These are phyloP conservation scores for Myrmophylax atrothorax DNA, from an alignment of 2,113 vertebrate genomes.

Conservation along the genomic window DNA sequence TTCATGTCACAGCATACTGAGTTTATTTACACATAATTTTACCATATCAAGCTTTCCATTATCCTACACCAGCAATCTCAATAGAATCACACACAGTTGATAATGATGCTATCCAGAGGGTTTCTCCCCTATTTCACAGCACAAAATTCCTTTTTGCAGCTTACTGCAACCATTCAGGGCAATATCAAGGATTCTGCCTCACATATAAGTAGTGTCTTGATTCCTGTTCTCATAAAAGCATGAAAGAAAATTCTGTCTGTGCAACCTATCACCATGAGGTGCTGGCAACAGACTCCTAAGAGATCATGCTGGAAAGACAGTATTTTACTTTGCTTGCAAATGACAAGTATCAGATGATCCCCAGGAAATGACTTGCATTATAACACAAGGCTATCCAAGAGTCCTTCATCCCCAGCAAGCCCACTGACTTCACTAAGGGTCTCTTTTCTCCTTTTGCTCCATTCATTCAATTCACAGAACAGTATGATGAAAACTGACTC, in stretches of 20 bases:
- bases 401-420: not conserved
- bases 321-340: not conserved
- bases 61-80: not conserved
- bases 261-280: not conserved
- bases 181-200: not conserved
- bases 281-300: not conserved
- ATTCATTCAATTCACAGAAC: not conserved
- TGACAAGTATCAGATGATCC: not conserved
- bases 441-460: not conserved
- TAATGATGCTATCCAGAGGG: not conserved
- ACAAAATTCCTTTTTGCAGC: not conserved
- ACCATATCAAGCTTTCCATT: not conserved
- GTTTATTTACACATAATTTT: slow-evolving; percentile 12
- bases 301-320: not conserved
- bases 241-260: not conserved
- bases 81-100: not conserved
- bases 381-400: not conserved
- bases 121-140: not conserved
- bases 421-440: not conserved
- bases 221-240: not conserved
- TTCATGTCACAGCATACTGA: not conserved
- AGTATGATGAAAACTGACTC: not conserved
- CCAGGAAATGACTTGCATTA: not conserved
- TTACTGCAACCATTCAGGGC: not conserved
- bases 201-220: not conserved